phyloP scores from a whole-genome alignment of 2,888 invertebrate genomes.

The Drosophila nr. perissopoda region DNA sequence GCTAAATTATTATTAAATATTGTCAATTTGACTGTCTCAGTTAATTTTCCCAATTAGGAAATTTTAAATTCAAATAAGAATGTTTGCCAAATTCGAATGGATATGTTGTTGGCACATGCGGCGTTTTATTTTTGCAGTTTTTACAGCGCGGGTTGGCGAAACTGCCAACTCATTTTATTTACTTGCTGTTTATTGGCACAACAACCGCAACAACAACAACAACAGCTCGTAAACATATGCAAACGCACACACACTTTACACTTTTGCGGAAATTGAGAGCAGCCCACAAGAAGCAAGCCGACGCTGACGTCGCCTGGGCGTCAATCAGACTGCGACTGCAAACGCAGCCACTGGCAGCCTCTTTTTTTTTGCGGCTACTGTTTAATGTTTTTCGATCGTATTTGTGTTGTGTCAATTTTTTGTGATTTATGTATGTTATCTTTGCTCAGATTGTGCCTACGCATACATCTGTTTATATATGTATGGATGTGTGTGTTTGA shows the following conservation, averaged over 20 bases:
- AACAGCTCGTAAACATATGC: conserved; percentile 8
- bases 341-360: conserved; percentile 19
- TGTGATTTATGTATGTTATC: conserved; percentile 55
- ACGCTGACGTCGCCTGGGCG: conserved; percentile 53
- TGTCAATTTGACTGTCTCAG: background rate
- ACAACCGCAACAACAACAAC: conserved; percentile 13
- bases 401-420: conserved; percentile 42
- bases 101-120: background rate
- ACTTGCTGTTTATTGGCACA: conserved; percentile 34
- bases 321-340: conserved; percentile 50
- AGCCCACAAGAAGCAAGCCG: conserved; percentile 40
- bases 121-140: conserved; percentile 2
- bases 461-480: background rate
- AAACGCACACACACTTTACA: conserved; percentile 28
- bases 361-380: conserved; percentile 36
- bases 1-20: background rate
- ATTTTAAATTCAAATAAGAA: background rate
- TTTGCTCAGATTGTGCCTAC: conserved; percentile 33
- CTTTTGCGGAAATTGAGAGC: conserved; percentile 52
- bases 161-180: conserved; percentile 34
- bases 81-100: background rate
- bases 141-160: background rate
- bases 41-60: conserved; percentile 16
- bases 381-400: conserved; percentile 30
- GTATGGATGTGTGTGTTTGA: background rate